Conservation (phyloP, 2,113 vertebrate species). For the Bufo bufo region DNA sequence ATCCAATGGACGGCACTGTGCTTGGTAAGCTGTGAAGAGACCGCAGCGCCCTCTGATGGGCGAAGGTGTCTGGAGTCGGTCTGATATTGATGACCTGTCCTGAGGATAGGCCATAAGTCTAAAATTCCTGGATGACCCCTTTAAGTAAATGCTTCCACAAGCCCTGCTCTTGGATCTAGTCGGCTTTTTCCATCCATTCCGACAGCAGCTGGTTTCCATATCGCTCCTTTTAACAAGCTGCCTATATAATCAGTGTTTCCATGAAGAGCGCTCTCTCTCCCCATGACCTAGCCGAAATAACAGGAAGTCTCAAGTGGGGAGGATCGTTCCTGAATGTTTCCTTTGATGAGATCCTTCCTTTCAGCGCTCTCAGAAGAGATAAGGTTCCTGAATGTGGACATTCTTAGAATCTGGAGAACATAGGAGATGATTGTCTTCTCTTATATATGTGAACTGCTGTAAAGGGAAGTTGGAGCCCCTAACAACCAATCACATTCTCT, state of each 20-base stretch:
- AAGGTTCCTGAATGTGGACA: slow-evolving; percentile 3
- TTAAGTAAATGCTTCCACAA: slow-evolving; percentile 10
- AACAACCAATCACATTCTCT: too few species aligned
- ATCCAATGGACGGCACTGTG: too few species aligned
- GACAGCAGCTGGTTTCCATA: slow-evolving; percentile 63
- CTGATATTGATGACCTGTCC: too few species aligned
- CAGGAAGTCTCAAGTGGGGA: slow-evolving; percentile 48
- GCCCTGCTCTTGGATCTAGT: slow-evolving; percentile 54
- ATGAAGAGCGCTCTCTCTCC: slow-evolving; percentile 36
- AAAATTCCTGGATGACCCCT: background rate
- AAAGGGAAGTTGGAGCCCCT: too few species aligned
- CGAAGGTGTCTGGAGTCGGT: too few species aligned
- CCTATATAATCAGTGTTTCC: slow-evolving; percentile 67
- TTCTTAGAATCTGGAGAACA: too few species aligned
- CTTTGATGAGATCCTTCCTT: slow-evolving; percentile 39
- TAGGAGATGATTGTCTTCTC: too few species aligned
- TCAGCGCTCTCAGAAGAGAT: slow-evolving; percentile 16
- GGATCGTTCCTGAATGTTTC: slow-evolving; percentile 34
- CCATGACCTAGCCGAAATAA: slow-evolving; percentile 38
- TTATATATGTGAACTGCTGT: too few species aligned
- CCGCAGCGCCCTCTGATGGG: too few species aligned
- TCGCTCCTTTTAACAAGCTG: slow-evolving; percentile 61
- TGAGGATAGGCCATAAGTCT: too few species aligned
- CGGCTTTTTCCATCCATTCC: slow-evolving; percentile 62
- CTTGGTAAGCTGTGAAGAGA: too few species aligned